Conservation (phyloP, 1,140 invertebrate genomes). For the Pseudomyrmex sp. region DNA sequence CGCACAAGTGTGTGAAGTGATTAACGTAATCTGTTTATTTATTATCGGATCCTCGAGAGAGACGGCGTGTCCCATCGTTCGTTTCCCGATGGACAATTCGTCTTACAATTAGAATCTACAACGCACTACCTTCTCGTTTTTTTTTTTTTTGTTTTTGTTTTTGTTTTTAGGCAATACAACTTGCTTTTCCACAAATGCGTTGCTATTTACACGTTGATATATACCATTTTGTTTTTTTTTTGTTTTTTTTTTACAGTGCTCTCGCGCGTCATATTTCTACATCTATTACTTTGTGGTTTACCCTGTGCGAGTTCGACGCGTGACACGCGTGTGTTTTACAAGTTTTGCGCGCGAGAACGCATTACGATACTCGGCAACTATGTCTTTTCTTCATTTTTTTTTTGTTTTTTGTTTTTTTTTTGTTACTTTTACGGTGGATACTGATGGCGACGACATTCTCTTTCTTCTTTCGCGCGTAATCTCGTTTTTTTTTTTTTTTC, state of each 20-base stretch:
- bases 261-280: constrained; percentile 4
- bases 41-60: constrained; percentile 18
- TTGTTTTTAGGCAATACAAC: background rate
- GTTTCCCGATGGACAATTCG: too few relatives aligned
- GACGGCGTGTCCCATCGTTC: background rate
- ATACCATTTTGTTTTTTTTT: background rate
- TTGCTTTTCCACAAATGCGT: background rate
- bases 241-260: constrained; percentile 2
- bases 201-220: constrained; percentile 46
- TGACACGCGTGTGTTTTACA: background rate
- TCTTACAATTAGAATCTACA: too few relatives aligned
- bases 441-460: background rate
- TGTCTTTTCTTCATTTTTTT: background rate
- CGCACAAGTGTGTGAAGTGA: background rate
- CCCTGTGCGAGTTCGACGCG: constrained; percentile 52
- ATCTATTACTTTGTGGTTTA: constrained; percentile 43
- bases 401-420: too few relatives aligned
- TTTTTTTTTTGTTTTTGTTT: too few relatives aligned
- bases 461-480: background rate
- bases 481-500: background rate
- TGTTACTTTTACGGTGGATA: too few relatives aligned
- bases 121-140: too few relatives aligned
- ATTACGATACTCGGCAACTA: constrained; percentile 28
- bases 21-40: background rate
- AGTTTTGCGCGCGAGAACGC: background rate